Evolutionary conservation across 2,113 vertebrate genomes (phyloP), one percentile per base, ranked within the genome.

Genomic region (Melanocharis versteri): DNA sequence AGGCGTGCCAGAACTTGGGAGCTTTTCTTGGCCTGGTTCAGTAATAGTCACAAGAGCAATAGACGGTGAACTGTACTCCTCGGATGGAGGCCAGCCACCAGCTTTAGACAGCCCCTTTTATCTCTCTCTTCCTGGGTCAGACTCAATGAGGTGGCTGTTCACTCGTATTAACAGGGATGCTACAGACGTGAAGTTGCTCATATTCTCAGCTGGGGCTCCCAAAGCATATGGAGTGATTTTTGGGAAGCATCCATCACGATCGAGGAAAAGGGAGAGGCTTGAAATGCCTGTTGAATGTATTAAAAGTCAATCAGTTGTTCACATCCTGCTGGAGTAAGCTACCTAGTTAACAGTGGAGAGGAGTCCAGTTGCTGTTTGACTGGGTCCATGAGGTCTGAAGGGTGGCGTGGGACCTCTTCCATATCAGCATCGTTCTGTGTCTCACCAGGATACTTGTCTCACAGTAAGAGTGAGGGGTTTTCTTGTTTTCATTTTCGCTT

Each of bases 11-110:
- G 95, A 95, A 81, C 58, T 60, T 75, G 83, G 93, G 91, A 95
- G 93, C 79, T 96, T 95, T 97, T 95, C 88, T 96, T 96, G 92
- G 94, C 95, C 77, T 2, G 1, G 71, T 76, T 92, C 92, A 84
- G 83, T 75, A 96, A 84, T 53, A 96, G 90, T 96, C 92, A 84
- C 90, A 96, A 93, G 94, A 96, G 96, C 83, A 96, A 79, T 92
- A 93, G 96, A 93, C 39, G n/a, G 90, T 96, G 93, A 97, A 95
- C 96, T 95, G 90, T 94, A 71, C 76, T 93, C 23, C 64, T 94
- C 88, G 3, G 94, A 84, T 65, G 69, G 90, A 71, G 94, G 90
- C 92, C 96, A 95, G 83, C 83, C 72, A 82, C 65, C 56, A 57
- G 76, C 76, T 83, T 87, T 80, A 95, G 88, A 81, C 93, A 82